These are phyloP conservation scores for Callimorpha dominula DNA, from an alignment of 2,888 invertebrate species.

Conservation along the genomic window DNA sequence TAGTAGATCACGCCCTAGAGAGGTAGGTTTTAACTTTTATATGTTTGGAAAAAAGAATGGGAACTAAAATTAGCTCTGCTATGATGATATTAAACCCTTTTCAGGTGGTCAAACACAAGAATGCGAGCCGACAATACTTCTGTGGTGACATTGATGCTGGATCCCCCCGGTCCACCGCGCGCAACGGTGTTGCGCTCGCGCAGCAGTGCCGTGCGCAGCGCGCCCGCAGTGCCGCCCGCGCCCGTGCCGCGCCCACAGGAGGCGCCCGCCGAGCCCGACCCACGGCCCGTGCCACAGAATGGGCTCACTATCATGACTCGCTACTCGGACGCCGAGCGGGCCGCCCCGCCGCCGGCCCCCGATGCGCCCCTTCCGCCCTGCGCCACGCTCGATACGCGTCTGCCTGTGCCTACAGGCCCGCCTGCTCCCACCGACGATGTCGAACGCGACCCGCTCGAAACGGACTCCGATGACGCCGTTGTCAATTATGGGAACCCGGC, in stretches of 20 bases:
- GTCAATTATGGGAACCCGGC: conserved; percentile 82
- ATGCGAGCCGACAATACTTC: conserved; percentile 99
- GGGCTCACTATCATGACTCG: conserved; percentile 83
- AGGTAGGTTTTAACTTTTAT: conserved; percentile 64
- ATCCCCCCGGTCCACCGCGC: conserved; percentile 94
- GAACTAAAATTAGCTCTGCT: background rate
- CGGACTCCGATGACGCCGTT: conserved; percentile 64
- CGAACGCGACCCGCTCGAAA: conserved; percentile 44
- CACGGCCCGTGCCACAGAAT: conserved; percentile 71
- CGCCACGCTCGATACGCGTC: conserved; percentile 70
- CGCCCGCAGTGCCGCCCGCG: conserved; percentile 42
- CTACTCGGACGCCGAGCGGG: conserved; percentile 74
- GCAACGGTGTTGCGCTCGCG: conserved; percentile 87
- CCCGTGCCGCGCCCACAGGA: conserved; percentile 33
- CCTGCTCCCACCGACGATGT: conserved; percentile 26
- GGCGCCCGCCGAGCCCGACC: conserved; percentile 38
- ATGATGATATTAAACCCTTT: background rate
- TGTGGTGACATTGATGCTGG: conserved; percentile 95
- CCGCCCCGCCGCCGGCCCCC: conserved; percentile 61
- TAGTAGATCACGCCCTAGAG: conserved; percentile 93
- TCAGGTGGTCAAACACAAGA: conserved; percentile 92
- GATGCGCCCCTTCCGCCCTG: conserved; percentile 69
- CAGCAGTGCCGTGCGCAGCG: conserved; percentile 54
- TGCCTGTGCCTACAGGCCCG: conserved; percentile 56
- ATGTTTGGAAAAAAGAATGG: background rate